Percentiles rank a stretch among this genome's conserved stretches.
Conservation (phyloP, 2,797 vertebrate genomes). For the Caiman crocodilus region DNA sequence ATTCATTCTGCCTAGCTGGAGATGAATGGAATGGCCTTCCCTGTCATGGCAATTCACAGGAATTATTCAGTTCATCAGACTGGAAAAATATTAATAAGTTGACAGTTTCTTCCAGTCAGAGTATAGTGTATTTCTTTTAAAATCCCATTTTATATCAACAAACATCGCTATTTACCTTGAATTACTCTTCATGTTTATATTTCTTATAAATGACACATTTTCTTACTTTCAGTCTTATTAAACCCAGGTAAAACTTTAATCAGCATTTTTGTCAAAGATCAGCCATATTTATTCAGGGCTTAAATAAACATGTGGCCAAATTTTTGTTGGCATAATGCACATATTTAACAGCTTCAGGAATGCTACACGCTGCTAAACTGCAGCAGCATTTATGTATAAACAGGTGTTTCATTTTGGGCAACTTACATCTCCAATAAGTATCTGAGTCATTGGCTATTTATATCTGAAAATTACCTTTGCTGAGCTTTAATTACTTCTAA, state of each 20-base stretch:
- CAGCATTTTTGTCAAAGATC: slow-evolving; percentile 58
- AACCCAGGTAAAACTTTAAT: slow-evolving; percentile 54
- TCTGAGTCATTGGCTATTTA: slow-evolving; percentile 68
- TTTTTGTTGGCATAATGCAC: slow-evolving; percentile 67
- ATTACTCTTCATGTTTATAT: background rate
- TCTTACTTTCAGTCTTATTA: slow-evolving; percentile 52
- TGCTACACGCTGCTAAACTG: slow-evolving; percentile 44
- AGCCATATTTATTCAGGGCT: slow-evolving; percentile 71
- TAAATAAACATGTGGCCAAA: slow-evolving; percentile 63
- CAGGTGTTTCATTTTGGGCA: slow-evolving; percentile 79
- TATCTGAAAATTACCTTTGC: slow-evolving; percentile 61
- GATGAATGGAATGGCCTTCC: background rate
- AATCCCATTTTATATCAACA: background rate
- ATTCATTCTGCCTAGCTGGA: background rate
- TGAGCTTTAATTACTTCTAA: slow-evolving; percentile 76
- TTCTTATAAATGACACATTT: slow-evolving; percentile 51
- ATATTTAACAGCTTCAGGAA: slow-evolving; percentile 71
- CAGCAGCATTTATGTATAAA: slow-evolving; percentile 57
- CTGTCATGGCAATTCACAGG: background rate
- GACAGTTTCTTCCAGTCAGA: background rate
- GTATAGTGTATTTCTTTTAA: background rate
- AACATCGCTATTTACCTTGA: slow-evolving; percentile 7
- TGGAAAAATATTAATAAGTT: slow-evolving; percentile 20
- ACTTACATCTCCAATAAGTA: slow-evolving; percentile 66
- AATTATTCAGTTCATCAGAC: background rate